Base-by-base conservation (phyloP, 2,797 vertebrate genomes). In the Anguilla pacifica region DNA sequence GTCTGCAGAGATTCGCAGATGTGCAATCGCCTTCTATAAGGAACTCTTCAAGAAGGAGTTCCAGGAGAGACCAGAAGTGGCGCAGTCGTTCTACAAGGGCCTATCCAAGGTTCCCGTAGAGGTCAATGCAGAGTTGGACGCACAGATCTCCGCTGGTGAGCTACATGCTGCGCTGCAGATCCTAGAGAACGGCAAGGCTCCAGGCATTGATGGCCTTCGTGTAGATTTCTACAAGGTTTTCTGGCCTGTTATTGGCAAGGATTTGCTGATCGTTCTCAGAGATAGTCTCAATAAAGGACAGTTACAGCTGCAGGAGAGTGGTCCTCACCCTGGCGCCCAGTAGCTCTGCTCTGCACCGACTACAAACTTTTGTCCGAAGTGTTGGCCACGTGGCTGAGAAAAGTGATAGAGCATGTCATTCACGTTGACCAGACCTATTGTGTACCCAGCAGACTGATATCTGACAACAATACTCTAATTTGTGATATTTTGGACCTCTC, bases 341-440 rank as follows among this genome's bases (percentile, higher is more conserved):
- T 89, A 0, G 28, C 84, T 15, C 31, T 88, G 7, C 61, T 88
- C 25, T 88, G 84, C 22, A 61, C 35, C 25, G 86, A 87, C 9
- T 82, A 70, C 15, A 87, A 89, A 10, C 0, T 89, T 1, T 35
- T 87, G 0, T 85, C 83, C 7, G 87, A 87, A 28, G 83, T 53
- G 0, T 31, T 87, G 9, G 88, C 86, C 6, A 35, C 19, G 0
- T 82, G 86, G 10, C 57, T 86, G 1, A 49, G 46, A 0, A 43
- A 83, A 28, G 59, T 83, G 22, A 72, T 89, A 49, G 57, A 35
- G 3, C 6, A 87, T 43, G 31, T 87, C 9, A 87, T 87, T 43
- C 83, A 87, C 49, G 2, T 13, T 39, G 83, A 89, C 74, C 70
- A 87, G 31, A 84, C 67, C n/a, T 74, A 84, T 49, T 84, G 88